phyloP scores from a whole-genome alignment of 2,888 invertebrate genomes.

The Archips xylosteana region DNA sequence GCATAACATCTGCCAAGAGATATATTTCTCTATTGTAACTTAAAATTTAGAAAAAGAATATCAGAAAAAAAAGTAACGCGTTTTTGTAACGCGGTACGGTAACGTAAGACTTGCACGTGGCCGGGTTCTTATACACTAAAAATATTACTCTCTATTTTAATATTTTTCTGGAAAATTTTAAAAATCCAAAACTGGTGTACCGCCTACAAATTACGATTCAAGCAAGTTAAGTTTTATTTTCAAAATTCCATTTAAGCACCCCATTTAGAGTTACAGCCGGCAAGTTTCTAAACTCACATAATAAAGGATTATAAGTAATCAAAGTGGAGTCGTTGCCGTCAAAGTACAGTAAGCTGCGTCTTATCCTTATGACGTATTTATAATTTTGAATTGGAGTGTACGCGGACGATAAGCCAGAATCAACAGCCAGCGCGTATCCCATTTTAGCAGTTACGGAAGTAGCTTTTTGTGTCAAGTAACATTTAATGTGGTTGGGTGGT shows the following conservation, averaged over 20 bases:
- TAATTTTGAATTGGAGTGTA: conserved; percentile 30
- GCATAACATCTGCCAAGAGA: too few species aligned
- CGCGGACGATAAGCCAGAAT: conserved; percentile 27
- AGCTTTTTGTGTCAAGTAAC: conserved; percentile 13
- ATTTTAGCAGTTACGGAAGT: background rate
- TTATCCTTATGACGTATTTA: conserved; percentile 27
- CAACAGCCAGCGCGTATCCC: conserved; percentile 1
- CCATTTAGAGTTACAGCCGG: background rate
- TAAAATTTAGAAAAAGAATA: too few species aligned
- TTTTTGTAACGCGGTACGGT: too few species aligned
- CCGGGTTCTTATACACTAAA: too few species aligned
- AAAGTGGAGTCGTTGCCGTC: background rate
- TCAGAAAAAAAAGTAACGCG: too few species aligned
- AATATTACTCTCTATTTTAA: too few species aligned
- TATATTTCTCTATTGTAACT: too few species aligned
- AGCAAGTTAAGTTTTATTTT: background rate
- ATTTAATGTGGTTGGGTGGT: background rate
- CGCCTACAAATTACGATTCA: too few species aligned
- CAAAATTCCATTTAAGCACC: background rate
- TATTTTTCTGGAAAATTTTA: too few species aligned
- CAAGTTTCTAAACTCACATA: conserved; percentile 14
- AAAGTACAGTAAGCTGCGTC: conserved; percentile 10
- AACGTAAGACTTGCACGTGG: too few species aligned
- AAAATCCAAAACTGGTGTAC: too few species aligned
- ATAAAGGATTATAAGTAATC: conserved; percentile 18